A percentile compares a stretch with the other conserved stretches of the same genome.
phyloP scores from a whole-genome alignment of 2,113 vertebrate species.

The Xiphophorus hellerii region DNA sequence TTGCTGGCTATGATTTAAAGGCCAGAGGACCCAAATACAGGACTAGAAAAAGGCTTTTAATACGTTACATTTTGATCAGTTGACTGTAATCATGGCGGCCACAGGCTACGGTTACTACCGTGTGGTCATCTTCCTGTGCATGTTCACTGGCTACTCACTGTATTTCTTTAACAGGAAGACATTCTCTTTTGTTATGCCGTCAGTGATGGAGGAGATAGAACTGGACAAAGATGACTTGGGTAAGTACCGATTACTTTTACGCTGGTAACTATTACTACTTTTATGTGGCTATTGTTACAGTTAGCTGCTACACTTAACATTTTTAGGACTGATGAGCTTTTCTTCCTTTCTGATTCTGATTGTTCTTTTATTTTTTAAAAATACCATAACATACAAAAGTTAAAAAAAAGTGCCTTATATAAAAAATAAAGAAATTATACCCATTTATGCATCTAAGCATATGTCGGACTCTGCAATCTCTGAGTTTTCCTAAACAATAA shows the following conservation, averaged over 20 bases:
- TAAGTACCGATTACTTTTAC: slow-evolving; percentile 71
- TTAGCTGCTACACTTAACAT: too few species aligned
- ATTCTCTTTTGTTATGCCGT: slow-evolving; percentile 96
- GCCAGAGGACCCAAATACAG: slow-evolving; percentile 6
- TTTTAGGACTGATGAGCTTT: too few species aligned
- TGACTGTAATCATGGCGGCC: slow-evolving; percentile 76
- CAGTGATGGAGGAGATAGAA: slow-evolving; percentile 90
- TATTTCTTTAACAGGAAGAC: slow-evolving; percentile 99
- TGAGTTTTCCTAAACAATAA: not conserved
- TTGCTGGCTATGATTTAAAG: not conserved
- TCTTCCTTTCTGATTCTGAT: too few species aligned
- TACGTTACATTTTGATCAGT: not conserved
- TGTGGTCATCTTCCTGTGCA: slow-evolving; percentile 85
- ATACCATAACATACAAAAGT: too few species aligned
- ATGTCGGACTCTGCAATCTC: not conserved
- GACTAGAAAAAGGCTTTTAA: not conserved
- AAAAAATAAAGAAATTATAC: too few species aligned
- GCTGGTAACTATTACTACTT: not conserved
- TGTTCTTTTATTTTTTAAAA: too few species aligned
- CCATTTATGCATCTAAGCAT: too few species aligned
- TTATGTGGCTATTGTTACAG: too few species aligned
- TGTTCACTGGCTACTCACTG: slow-evolving; percentile 93
- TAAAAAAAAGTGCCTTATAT: too few species aligned
- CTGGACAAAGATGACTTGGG: slow-evolving; percentile 96
- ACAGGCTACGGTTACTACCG: slow-evolving; percentile 87